Percentiles rank a stretch among this genome's conserved stretches.
phyloP scores from a whole-genome alignment of 2,113 vertebrate species.

The Litocranius walleri region DNA sequence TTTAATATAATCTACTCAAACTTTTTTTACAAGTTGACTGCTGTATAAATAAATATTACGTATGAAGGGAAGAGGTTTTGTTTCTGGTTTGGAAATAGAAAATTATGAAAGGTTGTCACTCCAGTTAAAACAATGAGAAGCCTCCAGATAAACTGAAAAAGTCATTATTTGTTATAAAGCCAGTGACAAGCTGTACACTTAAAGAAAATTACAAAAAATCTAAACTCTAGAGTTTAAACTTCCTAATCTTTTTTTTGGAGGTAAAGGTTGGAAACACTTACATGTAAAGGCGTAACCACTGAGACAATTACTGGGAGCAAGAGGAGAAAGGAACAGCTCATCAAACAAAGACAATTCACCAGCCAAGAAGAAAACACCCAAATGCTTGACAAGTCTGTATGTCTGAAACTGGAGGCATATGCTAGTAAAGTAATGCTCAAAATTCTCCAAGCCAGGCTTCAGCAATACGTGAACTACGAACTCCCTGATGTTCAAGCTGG shows the following conservation, averaged over 20 bases:
- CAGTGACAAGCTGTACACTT: neutral
- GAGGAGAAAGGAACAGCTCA: neutral
- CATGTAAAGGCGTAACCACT: neutral
- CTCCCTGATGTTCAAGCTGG: no score
- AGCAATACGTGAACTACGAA: fast-evolving
- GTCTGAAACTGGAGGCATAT: neutral
- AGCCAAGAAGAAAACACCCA: neutral
- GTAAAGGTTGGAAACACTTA: neutral
- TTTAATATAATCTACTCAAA: neutral
- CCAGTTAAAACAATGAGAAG: neutral
- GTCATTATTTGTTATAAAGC: neutral
- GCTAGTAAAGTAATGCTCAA: no score
- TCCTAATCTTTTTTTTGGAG: neutral
- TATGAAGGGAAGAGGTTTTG: neutral
- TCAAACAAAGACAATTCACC: neutral
- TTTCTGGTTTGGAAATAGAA: neutral
- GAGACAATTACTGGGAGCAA: neutral
- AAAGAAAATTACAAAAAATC: neutral
- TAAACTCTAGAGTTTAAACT: neutral
- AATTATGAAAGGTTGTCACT: neutral
- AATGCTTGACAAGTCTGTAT: neutral
- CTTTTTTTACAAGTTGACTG: neutral
- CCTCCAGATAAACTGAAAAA: neutral
- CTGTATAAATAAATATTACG: neutral
- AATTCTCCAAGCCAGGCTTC: no score